phyloP scores from a whole-genome alignment of 2,113 vertebrate species.

The Typhlomys cinereus region DNA sequence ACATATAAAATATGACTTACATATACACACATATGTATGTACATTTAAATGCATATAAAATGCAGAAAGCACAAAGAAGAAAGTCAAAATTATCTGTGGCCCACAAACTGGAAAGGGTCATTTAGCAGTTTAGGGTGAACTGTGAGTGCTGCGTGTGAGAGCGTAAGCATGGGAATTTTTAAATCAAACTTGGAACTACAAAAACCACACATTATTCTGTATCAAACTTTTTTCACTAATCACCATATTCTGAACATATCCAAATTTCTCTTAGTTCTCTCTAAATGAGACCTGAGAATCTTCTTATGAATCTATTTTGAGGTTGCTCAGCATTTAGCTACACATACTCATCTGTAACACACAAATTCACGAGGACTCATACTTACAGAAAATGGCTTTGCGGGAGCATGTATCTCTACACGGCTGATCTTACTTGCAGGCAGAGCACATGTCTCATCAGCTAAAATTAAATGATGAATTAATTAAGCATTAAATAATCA shows the following conservation, averaged over 20 bases:
- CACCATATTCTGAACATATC: slow-evolving; percentile 6
- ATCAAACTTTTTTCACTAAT: slow-evolving; percentile 33
- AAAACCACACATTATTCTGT: neutral
- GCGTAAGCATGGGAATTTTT: neutral
- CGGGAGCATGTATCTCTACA: slow-evolving; percentile 78
- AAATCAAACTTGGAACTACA: slow-evolving; percentile 19
- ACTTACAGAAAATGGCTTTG: slow-evolving; percentile 84
- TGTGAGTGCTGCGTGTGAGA: neutral
- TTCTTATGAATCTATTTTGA: neutral
- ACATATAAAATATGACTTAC: too few relatives aligned
- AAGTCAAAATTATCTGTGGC: slow-evolving; percentile 3
- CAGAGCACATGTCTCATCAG: slow-evolving; percentile 79
- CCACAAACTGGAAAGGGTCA: neutral
- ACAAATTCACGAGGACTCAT: neutral
- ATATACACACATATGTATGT: neutral
- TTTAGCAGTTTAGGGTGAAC: neutral
- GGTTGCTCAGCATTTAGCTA: neutral
- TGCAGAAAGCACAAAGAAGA: slow-evolving; percentile 3
- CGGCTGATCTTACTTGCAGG: slow-evolving; percentile 78
- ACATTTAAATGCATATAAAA: neutral
- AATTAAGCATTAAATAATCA: slow-evolving; percentile 25
- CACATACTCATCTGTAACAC: neutral
- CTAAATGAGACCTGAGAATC: neutral
- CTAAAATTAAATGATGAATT: slow-evolving; percentile 80
- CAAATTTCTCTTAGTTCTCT: slow-evolving; percentile 23